Percentiles rank a stretch among this genome's conserved stretches.
Conservation (phyloP, 2,113 vertebrate genomes). For the Lates calcarifer region DNA sequence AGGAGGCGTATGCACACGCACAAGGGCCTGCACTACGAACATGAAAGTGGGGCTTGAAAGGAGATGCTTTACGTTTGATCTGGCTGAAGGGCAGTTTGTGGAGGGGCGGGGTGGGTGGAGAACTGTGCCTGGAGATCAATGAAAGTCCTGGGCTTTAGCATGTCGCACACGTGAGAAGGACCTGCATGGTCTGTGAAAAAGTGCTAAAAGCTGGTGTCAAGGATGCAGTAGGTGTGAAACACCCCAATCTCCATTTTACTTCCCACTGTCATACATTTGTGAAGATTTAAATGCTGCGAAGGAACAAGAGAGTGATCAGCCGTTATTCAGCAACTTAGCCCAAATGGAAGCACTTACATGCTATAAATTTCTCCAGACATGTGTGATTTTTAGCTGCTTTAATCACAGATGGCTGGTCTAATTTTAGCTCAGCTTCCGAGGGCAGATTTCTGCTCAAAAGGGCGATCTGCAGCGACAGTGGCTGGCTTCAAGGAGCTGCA, state of each 20-base stretch:
- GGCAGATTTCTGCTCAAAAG: constrained; percentile 71
- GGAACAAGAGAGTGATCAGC: constrained; percentile 19
- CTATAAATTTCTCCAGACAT: constrained; percentile 45
- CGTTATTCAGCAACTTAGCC: constrained; percentile 30
- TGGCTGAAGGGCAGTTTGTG: constrained; percentile 60
- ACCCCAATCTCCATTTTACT: constrained; percentile 62
- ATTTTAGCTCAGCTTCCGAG: constrained; percentile 75
- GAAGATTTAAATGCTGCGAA: constrained; percentile 36
- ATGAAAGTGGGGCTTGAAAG: constrained; percentile 73
- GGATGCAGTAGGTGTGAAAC: constrained; percentile 73
- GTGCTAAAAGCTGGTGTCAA: constrained; percentile 71
- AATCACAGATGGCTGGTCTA: constrained; percentile 81
- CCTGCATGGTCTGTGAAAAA: constrained; percentile 53
- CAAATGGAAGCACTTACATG: constrained; percentile 47
- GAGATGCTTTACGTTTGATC: constrained; percentile 71
- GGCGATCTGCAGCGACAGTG: constrained; percentile 47
- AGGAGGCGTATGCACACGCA: constrained; percentile 36
- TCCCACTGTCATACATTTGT: constrained; percentile 48
- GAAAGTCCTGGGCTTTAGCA: constrained; percentile 68
- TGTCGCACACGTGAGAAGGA: constrained; percentile 65
- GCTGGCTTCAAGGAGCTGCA: constrained; percentile 58
- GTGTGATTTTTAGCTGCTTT: constrained; percentile 71
- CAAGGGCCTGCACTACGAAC: constrained; percentile 29
- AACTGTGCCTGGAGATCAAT: constrained; percentile 71
- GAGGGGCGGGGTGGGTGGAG: constrained; percentile 44